Base-by-base conservation (phyloP, 2,888 invertebrate species). In the Epirrhoe tristata region DNA sequence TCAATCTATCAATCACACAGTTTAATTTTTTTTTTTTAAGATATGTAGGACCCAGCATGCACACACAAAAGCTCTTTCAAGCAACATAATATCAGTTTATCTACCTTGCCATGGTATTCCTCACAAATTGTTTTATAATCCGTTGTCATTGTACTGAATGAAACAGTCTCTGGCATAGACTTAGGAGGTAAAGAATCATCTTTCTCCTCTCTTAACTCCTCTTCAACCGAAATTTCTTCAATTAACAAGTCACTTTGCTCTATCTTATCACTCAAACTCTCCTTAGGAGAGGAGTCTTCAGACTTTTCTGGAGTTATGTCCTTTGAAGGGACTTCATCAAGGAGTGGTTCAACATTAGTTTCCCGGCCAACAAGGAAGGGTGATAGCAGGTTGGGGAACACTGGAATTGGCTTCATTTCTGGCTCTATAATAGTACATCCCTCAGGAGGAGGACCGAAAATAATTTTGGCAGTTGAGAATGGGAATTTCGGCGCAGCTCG, bases 101-200 rank as follows among this genome's bases (percentile, higher is more conserved):
- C 81, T 91, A 97, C 97, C 94, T 96, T 96, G 62, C 87, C 94
- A 58, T 95, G 94, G 83, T 95, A 96, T 69, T 96, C 95, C 75
- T 96, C 96, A 79, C 96, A 95, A 62, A 96, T 93, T 16, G 96
- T 96, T 81, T 95, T 95, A 82, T 96, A 96, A 73, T 96, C 96
- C 32, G 96, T 96, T 8, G 96, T 95, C 75, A 95, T 90, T 6
- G 95, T 94, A 76, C 94, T 94, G 65, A 95, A 93, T 69, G 93
- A 92, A 70, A 85, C 81, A 10, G 86, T 88, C 55, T 93, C 93
- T 12, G 84, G 82, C 63, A 90, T 82, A 1, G 91, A 92, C 69
- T 91, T 93, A 1, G 87, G 86, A 56, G 87, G 88, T 1, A 82
- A 81, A 10, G 75, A 76, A 48, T 86, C 87, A 65, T 85, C 84